Evolutionary conservation across 2,797 vertebrate species (phyloP), one percentile per base, ranked within the genome.

Genomic region (Pteropus rufus): DNA sequence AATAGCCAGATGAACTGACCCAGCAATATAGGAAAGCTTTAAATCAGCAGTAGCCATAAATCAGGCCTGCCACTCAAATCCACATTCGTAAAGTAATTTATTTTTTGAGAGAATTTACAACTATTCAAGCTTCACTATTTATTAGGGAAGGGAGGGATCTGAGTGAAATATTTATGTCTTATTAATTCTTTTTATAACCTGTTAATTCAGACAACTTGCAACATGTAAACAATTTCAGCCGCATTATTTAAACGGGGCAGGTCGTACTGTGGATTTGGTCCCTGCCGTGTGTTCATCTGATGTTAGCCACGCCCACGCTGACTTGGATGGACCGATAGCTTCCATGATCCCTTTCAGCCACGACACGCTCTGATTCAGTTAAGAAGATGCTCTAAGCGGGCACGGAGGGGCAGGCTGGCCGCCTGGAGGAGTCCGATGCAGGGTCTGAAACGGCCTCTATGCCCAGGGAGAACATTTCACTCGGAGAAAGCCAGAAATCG

Each of bases 41-140:
- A 70, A 95, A 82, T 24, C 52, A 87, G 31, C 65, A 26, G 31
- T 7, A 34, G n/a, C 52, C 81, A 62, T 49, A 91, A 82, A 87
- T 1, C 8, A 97, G 79, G 56, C 65, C 73, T 92, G 82, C 86
- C 94, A 70, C 76, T 92, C 94, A 97, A 58, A 91, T 4, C 56
- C 89, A 89, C 65, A 12, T 95, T 96, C 85, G 65, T 92, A 87
- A 92, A 19, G 34, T 58, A 94, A 91, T 97, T 90, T 69, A 44
- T 96, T 64, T 93, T 96, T 91, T 90, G 52, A 84, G 86, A 81
- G 90, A 96, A 97, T 97, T 93, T 96, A 97, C 95, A 98, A 64
- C 87, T 39, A 39, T 12, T 84, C 87, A 89, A 91, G 89, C 34
- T 94, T 95, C 49, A 69, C 19, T 96, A 62, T 69, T 96, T 92